Percentiles rank a stretch among this genome's conserved stretches.
phyloP scores from a whole-genome alignment of 2,113 vertebrate species.

The Rhinolophus ferrumequinum region DNA sequence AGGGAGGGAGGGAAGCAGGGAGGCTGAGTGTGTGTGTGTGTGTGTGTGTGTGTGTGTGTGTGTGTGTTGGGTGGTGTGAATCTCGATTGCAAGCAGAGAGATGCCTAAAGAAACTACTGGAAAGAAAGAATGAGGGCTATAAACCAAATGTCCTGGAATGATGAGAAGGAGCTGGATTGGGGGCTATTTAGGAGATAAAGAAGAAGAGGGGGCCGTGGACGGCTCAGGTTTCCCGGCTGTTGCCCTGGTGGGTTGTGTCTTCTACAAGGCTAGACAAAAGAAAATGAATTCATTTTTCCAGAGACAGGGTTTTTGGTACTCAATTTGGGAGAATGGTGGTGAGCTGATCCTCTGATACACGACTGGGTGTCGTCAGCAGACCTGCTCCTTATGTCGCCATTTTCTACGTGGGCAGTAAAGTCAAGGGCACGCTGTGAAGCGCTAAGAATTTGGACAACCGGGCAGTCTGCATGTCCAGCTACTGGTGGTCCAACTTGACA shows the following conservation, averaged over 20 bases:
- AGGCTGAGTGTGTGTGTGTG: background rate
- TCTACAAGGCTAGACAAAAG: background rate
- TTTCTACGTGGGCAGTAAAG: fast-evolving
- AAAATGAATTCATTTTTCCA: background rate
- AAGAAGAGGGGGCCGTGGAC: fast-evolving
- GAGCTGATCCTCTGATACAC: fast-evolving
- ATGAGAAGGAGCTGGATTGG: background rate
- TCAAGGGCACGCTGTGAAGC: fast-evolving
- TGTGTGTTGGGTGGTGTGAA: background rate
- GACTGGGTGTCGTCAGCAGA: fast-evolving
- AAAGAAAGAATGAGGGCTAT: background rate
- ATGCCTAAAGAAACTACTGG: too few species aligned
- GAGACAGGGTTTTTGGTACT: background rate
- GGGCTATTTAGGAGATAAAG: background rate
- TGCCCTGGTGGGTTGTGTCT: background rate
- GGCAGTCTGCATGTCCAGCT: fast-evolving
- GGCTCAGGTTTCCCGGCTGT: background rate
- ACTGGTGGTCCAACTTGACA: background rate
- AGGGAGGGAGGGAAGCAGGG: background rate
- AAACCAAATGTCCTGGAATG: fast-evolving
- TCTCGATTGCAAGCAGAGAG: background rate
- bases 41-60: fast-evolving
- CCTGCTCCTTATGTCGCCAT: fast-evolving
- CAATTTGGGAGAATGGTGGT: fast-evolving
- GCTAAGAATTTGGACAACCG: fast-evolving